These are phyloP conservation scores for Labeo catla DNA, from an alignment of 2,113 vertebrate genomes.

Conservation along the genomic window DNA sequence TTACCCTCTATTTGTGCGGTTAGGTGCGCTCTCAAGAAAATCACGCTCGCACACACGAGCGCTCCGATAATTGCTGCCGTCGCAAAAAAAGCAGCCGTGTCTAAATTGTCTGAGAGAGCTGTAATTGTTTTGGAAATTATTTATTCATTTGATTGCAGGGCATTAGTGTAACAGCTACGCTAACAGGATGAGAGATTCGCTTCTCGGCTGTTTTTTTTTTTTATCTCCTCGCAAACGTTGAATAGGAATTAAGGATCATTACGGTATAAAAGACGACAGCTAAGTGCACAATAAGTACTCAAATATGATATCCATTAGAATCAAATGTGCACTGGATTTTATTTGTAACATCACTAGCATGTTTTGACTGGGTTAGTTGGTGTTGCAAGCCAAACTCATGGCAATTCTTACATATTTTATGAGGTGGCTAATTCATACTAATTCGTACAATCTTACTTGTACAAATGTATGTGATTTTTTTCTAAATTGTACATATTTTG, in stretches of 20 bases:
- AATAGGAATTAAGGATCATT: constrained; percentile 37
- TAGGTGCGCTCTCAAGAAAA: neutral
- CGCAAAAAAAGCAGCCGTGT: constrained; percentile 54
- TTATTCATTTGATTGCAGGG: constrained; percentile 54
- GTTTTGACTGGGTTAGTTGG: neutral
- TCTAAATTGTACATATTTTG: too few relatives aligned
- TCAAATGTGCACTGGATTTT: neutral
- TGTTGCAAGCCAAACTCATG: neutral
- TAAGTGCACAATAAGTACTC: neutral
- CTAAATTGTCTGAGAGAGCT: constrained; percentile 61
- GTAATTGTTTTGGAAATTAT: constrained; percentile 63
- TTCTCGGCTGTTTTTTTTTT: constrained; percentile 9
- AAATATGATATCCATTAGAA: constrained; percentile 1
- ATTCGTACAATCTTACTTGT: too few relatives aligned
- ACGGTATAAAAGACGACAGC: neutral
- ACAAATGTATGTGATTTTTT: too few relatives aligned
- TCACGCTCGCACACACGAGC: neutral
- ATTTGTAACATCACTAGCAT: neutral
- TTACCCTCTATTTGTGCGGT: neutral
- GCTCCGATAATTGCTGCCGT: constrained; percentile 61
- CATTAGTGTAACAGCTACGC: constrained; percentile 60
- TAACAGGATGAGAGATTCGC: constrained; percentile 53
- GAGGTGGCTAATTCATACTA: too few relatives aligned
- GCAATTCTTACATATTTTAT: too few relatives aligned
- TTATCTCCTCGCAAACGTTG: neutral